Base-by-base conservation (phyloP, 2,113 vertebrate genomes). In the Xyrauchen texanus region DNA sequence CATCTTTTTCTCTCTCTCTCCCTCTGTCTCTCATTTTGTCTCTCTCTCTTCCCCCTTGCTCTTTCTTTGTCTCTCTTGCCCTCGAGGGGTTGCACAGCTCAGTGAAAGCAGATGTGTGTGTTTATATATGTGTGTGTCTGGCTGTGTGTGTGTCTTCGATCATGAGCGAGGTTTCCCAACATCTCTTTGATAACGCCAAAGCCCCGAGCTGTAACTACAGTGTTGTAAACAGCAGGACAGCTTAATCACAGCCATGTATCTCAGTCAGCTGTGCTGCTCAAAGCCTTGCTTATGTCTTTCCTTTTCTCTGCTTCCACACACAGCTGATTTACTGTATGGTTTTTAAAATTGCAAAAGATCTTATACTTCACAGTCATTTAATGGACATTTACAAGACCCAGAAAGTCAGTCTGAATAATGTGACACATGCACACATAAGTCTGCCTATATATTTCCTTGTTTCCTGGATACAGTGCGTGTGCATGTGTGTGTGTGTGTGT, bases 21-120 rank as follows among this genome's bases (percentile, higher is more conserved):
- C 15, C 21, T 5, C 34, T 61, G 21, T 15, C 45, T n/a, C 52
- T n/a, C 52, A 45, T 9, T 47, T 7, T 47, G 4, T n/a, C n/a
- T n/a, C n/a, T n/a, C 21, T 34, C 21, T 34, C 21, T 34, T 34
- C 21, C 21, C 21, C 21, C 21, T 34, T 34, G 21, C 21, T 34
- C 21, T 34, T 34, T 34, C 21, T 34, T 34, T 34, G 34, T 60
- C 69, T 72, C 53, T 72, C 53, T 82, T 74, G 66, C 68, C 80
- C 76, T 75, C 80, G 13, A 77, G 82, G 82, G 82, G 74, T 75
- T 83, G 68, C 73, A 63, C 53, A 55, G 73, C 78, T 62, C 78
- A 51, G 15, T 34, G 21, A 4, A 69, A 67, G 53, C 67, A 16
- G 21, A 74, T 67, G 63, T 75, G 52, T 81, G 63, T 67, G 42